phyloP scores from a whole-genome alignment of 2,888 invertebrate species.

The Chloroclystis v-ata region DNA sequence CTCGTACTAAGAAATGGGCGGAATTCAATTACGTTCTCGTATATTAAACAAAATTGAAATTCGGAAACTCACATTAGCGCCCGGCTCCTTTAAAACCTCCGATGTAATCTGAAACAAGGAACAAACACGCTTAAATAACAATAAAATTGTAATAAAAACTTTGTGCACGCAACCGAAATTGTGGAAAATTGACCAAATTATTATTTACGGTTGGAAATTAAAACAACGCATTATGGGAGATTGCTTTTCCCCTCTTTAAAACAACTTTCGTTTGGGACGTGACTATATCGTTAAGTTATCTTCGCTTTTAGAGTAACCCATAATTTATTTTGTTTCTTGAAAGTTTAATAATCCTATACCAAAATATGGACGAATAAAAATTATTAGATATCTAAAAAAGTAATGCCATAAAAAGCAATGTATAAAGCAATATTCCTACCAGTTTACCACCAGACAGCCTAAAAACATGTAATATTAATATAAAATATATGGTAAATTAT shows the following conservation, averaged over 20 bases:
- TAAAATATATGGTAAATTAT: no score
- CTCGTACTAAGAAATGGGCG: conserved; percentile 33
- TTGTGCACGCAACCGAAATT: conserved; percentile 75
- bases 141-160: conserved; percentile 78
- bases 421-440: no score
- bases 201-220: conserved; percentile 76
- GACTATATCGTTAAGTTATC: conserved; percentile 35
- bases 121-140: conserved; percentile 79
- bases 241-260: conserved; percentile 64
- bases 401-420: no score
- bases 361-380: no score
- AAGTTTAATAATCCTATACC: conserved; percentile 12
- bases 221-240: conserved; percentile 68
- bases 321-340: conserved; percentile 27
- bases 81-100: conserved; percentile 71
- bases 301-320: conserved; percentile 30
- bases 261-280: conserved; percentile 49
- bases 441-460: no score
- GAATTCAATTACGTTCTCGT: conserved; percentile 62
- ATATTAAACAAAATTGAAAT: conserved; percentile 65
- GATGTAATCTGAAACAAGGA: conserved; percentile 77
- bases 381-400: no score
- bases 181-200: conserved; percentile 77
- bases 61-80: conserved; percentile 76
- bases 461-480: not conserved